These are phyloP conservation scores for Chaetorhynchus papuensis DNA, from an alignment of 2,113 vertebrate species.

Conservation along the genomic window DNA sequence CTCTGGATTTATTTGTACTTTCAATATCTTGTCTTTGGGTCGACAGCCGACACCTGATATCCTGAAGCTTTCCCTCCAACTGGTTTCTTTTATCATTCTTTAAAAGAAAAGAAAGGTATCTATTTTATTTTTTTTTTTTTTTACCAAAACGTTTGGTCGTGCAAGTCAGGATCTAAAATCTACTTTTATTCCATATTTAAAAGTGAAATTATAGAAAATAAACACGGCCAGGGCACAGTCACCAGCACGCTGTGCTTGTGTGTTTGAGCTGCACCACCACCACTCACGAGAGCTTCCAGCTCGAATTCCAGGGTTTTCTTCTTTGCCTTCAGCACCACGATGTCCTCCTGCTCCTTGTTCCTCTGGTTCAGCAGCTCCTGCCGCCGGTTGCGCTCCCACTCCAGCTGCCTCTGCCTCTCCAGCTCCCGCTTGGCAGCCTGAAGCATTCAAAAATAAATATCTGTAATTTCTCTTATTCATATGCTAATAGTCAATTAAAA, in stretches of 20 bases:
- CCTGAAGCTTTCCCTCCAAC: conserved; percentile 94
- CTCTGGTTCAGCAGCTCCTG: conserved; percentile 94
- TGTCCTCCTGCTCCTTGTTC: conserved; percentile 95
- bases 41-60: conserved; percentile 88
- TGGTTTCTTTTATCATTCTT: conserved; percentile 96
- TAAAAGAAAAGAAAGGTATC: not conserved
- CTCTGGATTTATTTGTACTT: conserved; percentile 92
- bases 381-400: conserved; percentile 93
- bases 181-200: not conserved
- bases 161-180: not conserved
- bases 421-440: conserved; percentile 94
- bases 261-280: not conserved
- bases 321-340: conserved; percentile 92
- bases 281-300: conserved; percentile 90
- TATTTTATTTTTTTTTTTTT: not conserved
- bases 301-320: conserved; percentile 98
- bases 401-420: conserved; percentile 91
- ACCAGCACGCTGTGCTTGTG: not conserved
- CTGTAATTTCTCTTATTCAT: accelerated
- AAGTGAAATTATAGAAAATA: not conserved
- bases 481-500: not conserved
- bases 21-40: conserved; percentile 93
- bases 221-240: not conserved
- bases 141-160: not conserved
- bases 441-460: accelerated